phyloP scores from a whole-genome alignment of 2,888 invertebrate genomes.

The Caenorhabditis sulstoni region DNA sequence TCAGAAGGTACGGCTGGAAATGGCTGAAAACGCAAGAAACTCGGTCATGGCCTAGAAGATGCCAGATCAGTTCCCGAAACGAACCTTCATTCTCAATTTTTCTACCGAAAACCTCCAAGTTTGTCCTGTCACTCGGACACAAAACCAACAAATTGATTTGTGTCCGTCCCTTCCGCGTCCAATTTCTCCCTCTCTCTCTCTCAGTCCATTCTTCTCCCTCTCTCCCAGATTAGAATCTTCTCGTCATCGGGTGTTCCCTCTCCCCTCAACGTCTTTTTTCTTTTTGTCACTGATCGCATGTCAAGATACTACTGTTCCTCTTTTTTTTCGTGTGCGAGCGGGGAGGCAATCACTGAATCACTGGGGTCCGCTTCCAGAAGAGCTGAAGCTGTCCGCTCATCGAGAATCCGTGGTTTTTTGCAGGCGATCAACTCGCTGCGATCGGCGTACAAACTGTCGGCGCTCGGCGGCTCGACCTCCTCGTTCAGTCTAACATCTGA shows the following conservation, averaged over 20 bases:
- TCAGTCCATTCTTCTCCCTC: conserved; percentile 9
- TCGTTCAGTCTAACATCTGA: conserved; percentile 83
- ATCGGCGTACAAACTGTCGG: conserved; percentile 88
- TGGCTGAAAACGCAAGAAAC: too few relatives aligned
- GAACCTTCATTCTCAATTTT: too few relatives aligned
- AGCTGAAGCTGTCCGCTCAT: too few relatives aligned
- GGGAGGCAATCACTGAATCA: too few relatives aligned
- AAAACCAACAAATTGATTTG: conserved; percentile 54
- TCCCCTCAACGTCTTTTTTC: conserved; percentile 30
- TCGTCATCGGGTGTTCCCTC: conserved; percentile 14
- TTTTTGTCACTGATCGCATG: conserved; percentile 29
- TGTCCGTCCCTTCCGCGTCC: conserved; percentile 17
- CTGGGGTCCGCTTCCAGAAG: too few relatives aligned
- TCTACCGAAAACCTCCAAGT: not conserved
- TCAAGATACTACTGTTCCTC: conserved; percentile 39
- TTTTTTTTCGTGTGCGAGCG: too few relatives aligned
- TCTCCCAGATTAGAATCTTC: not conserved
- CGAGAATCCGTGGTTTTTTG: conserved; percentile 30
- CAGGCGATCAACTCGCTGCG: conserved; percentile 86
- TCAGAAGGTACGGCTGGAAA: conserved; percentile 82
- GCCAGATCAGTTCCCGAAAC: too few relatives aligned
- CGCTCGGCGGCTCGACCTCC: conserved; percentile 84
- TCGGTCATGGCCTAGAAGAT: too few relatives aligned
- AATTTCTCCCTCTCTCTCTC: not conserved
- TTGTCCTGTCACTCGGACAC: not conserved